phyloP scores from a whole-genome alignment of 1,140 invertebrate species.

The Lepidotrigona ventralis region DNA sequence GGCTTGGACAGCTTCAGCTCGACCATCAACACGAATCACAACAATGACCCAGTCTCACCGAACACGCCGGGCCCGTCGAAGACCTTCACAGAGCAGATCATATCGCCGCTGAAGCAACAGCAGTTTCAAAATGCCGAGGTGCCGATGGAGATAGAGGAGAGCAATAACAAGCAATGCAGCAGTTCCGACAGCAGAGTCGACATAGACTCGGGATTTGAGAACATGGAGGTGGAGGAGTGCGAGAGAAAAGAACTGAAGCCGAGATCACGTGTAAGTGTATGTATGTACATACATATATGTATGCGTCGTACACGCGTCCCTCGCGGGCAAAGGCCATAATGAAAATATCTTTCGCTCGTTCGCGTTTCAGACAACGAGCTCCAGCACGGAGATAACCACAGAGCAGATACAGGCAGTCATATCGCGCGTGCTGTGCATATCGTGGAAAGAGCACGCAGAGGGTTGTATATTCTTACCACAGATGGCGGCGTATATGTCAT shows the following conservation, averaged over 20 bases:
- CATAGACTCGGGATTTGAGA: conserved; percentile 88
- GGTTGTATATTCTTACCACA: conserved; percentile 84
- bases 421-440: conserved; percentile 83
- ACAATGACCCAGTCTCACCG: conserved; percentile 59
- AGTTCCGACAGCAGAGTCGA: conserved; percentile 79
- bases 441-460: conserved; percentile 83
- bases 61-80: conserved; percentile 72
- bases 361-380: conserved; percentile 77
- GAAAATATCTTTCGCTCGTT: conserved; percentile 2
- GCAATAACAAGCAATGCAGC: conserved; percentile 78
- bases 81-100: conserved; percentile 68
- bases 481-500: conserved; percentile 80
- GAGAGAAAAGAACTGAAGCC: conserved; percentile 76
- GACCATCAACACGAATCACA: conserved; percentile 44
- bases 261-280: conserved; percentile 74
- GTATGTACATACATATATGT: background rate
- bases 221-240: conserved; percentile 86
- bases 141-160: conserved; percentile 83
- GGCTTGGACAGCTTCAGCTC: conserved; percentile 73
- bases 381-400: conserved; percentile 82
- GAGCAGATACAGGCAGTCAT: conserved; percentile 84
- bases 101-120: conserved; percentile 70
- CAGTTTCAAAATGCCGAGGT: conserved; percentile 71
- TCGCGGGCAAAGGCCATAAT: background rate
- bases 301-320: background rate